Evolutionary conservation across 2,113 vertebrate species (phyloP).

Genomic region (Archocentrus centrarchus): DNA sequence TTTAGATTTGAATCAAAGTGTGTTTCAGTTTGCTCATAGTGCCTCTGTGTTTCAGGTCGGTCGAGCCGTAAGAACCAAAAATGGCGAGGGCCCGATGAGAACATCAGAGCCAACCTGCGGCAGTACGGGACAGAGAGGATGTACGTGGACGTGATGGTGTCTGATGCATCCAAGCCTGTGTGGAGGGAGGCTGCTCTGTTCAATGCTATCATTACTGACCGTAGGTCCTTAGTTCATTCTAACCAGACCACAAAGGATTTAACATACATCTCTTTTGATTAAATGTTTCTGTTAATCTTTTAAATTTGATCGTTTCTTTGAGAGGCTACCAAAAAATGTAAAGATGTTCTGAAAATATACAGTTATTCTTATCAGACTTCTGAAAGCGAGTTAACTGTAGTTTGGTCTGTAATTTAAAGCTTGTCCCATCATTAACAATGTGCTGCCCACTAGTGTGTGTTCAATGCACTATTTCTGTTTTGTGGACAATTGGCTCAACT

Average conservation of each 20-base stretch:
- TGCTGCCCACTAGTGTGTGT: not conserved
- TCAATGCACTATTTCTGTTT: not conserved
- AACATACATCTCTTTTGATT: not conserved
- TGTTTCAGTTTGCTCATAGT: not conserved
- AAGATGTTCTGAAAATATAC: not conserved
- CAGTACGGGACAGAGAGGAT: conserved; percentile 92
- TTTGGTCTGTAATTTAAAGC: not conserved
- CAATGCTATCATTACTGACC: conserved; percentile 95
- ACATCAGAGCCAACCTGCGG: conserved; percentile 94
- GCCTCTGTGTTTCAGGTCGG: conserved; percentile 83
- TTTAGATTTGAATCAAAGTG: not conserved
- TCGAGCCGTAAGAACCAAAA: conserved; percentile 96
- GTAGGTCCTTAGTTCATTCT: conserved; percentile 79
- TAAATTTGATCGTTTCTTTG: not conserved
- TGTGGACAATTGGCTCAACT: too few relatives aligned
- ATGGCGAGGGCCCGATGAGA: conserved; percentile 98
- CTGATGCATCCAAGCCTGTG: conserved; percentile 90
- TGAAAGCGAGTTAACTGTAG: not conserved
- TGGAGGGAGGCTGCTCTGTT: conserved; percentile 90
- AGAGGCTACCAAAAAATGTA: not conserved
- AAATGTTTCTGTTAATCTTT: not conserved
- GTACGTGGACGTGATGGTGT: conserved; percentile 92
- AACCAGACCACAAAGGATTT: not conserved
- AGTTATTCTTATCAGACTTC: not conserved
- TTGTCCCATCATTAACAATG: too few relatives aligned